Conservation (phyloP, 2,797 vertebrate genomes). For the Hydrolagus colliei region DNA sequence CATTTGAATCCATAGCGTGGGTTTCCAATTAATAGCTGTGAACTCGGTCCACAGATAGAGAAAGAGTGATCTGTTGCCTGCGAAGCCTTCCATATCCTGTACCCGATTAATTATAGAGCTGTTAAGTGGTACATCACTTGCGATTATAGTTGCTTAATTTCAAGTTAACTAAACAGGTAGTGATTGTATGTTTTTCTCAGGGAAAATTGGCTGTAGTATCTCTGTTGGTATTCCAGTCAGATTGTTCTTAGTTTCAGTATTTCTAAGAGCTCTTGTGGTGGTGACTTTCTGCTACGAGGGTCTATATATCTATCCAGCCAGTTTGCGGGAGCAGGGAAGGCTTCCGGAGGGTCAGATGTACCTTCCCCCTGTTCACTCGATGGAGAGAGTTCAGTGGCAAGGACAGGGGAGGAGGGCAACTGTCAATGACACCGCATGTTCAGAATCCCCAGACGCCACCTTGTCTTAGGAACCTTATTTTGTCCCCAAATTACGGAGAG, state of each 20-base stretch:
- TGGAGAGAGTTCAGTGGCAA: too few relatives aligned
- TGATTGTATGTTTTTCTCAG: not conserved
- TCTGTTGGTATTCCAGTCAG: too few relatives aligned
- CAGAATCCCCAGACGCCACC: too few relatives aligned
- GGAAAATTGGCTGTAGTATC: not conserved
- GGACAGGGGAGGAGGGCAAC: too few relatives aligned
- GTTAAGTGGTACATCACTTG: slow-evolving; percentile 13
- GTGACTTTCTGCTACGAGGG: too few relatives aligned
- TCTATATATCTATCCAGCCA: too few relatives aligned
- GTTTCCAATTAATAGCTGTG: slow-evolving; percentile 10
- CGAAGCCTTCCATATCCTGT: not conserved
- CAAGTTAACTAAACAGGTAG: slow-evolving; percentile 19
- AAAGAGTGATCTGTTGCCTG: not conserved
- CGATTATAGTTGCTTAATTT: slow-evolving; percentile 15
- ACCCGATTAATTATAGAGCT: slow-evolving; percentile 17
- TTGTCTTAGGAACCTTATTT: too few relatives aligned
- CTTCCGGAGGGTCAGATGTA: too few relatives aligned
- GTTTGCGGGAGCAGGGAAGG: too few relatives aligned
- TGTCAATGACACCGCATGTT: too few relatives aligned
- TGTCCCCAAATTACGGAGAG: too few relatives aligned
- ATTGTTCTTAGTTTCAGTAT: not conserved
- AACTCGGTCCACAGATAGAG: slow-evolving; percentile 13
- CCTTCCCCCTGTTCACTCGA: too few relatives aligned
- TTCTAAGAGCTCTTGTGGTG: not conserved
- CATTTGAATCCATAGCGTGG: slow-evolving; percentile 8